Evolutionary conservation across 2,797 vertebrate species (phyloP), one percentile per base, ranked within the genome.

Genomic region (Sebastes hubbsi): DNA sequence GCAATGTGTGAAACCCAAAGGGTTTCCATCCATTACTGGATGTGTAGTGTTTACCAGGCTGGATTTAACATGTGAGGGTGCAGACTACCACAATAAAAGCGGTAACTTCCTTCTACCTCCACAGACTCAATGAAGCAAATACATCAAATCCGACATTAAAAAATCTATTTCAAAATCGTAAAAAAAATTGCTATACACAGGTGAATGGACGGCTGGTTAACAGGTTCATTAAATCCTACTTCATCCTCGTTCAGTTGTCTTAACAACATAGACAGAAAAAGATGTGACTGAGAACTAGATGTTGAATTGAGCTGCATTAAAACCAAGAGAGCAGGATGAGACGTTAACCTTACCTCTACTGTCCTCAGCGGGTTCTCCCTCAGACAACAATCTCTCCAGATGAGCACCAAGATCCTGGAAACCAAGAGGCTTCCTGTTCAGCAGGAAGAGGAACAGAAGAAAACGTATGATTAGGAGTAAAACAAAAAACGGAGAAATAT

Each of bases 351-450:
- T 49, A 97, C 97, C 97, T 94, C 80, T 91, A 75, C 77, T 89
- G 1, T 98, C 97, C 79, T 98, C 97, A 0, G 90, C 66, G 6
- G 85, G 61, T 61, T 97, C 96, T 22, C 86, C 95, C 58, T 97
- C 97, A 24, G 95, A 94, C 46, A 99, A 85, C 75, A 98, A 92
- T 16, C 87, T 94, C 80, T 99, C 97, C 89, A 99, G 91, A 82
- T 98, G 97, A 73, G 97, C 93, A 24, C 94, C 94, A 1, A 99
- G 94, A 63, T 98, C 97, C 93, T 98, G 97, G 94, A 99, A 99
- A 14, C 96, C 97, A 73, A 99, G 92, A 46, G 94, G 91, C 91
- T 98, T 99, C 93, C 98, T 99, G 84, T n/a, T 52, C 49, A 52
- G 2, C 24, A 32, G 61, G n/a, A 66, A 4, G 11, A 20, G 4